A percentile compares a stretch with the other conserved stretches of the same genome.
Evolutionary conservation across 1,140 invertebrate genomes (phyloP).

Genomic region (Hylaeus anthracinus): DNA sequence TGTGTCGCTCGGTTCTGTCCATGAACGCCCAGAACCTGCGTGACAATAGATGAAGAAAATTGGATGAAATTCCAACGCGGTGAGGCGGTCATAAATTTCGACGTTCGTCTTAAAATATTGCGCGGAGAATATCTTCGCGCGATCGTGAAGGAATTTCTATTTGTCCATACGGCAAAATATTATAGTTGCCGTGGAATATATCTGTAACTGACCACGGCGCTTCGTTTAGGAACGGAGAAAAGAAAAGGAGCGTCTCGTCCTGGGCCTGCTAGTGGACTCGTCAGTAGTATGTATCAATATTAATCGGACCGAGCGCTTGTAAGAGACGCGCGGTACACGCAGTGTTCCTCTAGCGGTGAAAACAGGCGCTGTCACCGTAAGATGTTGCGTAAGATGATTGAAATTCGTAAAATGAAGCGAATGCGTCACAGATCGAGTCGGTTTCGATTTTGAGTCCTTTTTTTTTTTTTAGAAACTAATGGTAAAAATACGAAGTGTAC

Average conservation of each 20-base stretch:
- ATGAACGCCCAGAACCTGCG: constrained; percentile 96
- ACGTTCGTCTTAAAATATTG: constrained; percentile 26
- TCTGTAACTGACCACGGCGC: neutral
- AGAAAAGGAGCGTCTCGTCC: too few relatives aligned
- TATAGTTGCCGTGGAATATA: neutral
- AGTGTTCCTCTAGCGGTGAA: too few relatives aligned
- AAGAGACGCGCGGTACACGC: too few relatives aligned
- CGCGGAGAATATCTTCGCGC: constrained; percentile 10
- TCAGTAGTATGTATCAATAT: too few relatives aligned
- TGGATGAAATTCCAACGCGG: constrained; percentile 31
- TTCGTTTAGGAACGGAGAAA: neutral
- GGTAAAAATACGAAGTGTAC: constrained; percentile 11
- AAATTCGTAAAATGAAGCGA: too few relatives aligned
- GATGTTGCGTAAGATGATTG: too few relatives aligned
- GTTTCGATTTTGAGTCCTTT: too few relatives aligned
- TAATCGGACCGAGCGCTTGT: too few relatives aligned
- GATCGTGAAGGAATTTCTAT: constrained; percentile 22
- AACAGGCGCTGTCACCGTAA: too few relatives aligned
- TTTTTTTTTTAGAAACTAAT: too few relatives aligned
- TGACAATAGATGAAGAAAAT: constrained; percentile 37
- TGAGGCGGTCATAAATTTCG: constrained; percentile 18
- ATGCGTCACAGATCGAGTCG: too few relatives aligned
- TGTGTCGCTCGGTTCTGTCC: constrained; percentile 98
- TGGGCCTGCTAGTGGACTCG: too few relatives aligned
- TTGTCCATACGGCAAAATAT: neutral